phyloP scores from a whole-genome alignment of 2,888 invertebrate species.

The Pandemis cinnamomeana region DNA sequence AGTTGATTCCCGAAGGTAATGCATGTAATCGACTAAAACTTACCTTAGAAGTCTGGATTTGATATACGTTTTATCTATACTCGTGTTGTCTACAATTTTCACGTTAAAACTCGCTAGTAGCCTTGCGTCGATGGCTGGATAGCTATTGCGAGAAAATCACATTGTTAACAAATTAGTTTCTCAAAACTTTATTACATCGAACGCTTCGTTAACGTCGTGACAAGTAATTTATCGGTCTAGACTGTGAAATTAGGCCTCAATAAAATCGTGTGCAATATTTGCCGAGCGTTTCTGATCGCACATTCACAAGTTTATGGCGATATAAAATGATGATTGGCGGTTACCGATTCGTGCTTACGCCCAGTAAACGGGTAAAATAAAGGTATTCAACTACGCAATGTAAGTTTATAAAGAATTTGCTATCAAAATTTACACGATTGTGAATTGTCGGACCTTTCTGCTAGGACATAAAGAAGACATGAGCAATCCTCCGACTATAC shows the following conservation, averaged over 20 bases:
- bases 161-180: constrained; percentile 12
- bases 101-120: background rate
- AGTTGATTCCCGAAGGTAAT: constrained; percentile 24
- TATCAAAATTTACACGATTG: background rate
- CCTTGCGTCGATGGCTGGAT: background rate
- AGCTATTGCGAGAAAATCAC: background rate
- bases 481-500: background rate
- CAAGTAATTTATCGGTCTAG: constrained; percentile 41
- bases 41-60: background rate
- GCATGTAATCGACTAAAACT: constrained; percentile 12
- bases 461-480: background rate
- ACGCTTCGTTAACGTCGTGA: constrained; percentile 24
- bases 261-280: constrained; percentile 9
- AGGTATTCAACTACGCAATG: background rate
- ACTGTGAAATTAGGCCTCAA: constrained; percentile 29
- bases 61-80: background rate
- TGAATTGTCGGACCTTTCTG: background rate
- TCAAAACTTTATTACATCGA: constrained; percentile 26
- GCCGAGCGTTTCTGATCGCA: constrained; percentile 10
- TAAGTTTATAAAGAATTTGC: background rate
- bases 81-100: no score
- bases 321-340: background rate
- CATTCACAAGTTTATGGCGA: constrained; percentile 2
- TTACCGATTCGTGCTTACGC: background rate
- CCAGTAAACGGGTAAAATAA: background rate